Conservation (phyloP, 2,797 vertebrate species). For the Pseudochromis fuscus region DNA sequence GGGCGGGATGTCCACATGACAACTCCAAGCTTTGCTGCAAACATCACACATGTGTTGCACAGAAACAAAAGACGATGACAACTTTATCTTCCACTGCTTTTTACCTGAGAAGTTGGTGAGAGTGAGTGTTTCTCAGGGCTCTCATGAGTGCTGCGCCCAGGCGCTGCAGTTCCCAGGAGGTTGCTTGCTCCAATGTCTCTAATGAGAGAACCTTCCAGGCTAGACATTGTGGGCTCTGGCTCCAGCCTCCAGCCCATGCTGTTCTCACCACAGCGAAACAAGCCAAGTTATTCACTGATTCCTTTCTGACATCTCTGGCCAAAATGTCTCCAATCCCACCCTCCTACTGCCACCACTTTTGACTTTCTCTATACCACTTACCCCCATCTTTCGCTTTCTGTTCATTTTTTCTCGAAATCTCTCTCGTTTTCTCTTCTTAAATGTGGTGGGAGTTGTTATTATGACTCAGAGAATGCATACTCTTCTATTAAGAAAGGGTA, state of each 20-base stretch:
- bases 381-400: constrained; percentile 49
- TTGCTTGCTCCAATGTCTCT: constrained; percentile 78
- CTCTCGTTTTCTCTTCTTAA: constrained; percentile 48
- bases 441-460: constrained; percentile 42
- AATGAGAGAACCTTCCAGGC: constrained; percentile 86
- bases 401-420: constrained; percentile 52
- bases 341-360: constrained; percentile 67
- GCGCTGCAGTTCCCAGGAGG: constrained; percentile 72
- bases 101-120: constrained; percentile 70
- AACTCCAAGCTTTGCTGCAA: constrained; percentile 50
- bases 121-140: constrained; percentile 63
- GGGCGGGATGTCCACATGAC: constrained; percentile 38
- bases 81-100: constrained; percentile 33
- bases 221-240: constrained; percentile 85
- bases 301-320: constrained; percentile 79
- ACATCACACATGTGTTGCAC: constrained; percentile 52
- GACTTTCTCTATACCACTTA: constrained; percentile 57
- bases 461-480: constrained; percentile 33
- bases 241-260: constrained; percentile 81
- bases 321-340: constrained; percentile 76
- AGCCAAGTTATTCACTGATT: constrained; percentile 85
- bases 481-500: constrained; percentile 13
- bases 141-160: constrained; percentile 56
- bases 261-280: constrained; percentile 83
- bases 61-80: constrained; percentile 41